A percentile compares a stretch with the other conserved stretches of the same genome.
Evolutionary conservation across 64 coral and sea anemone genomes (phyloP).

Genomic region (Porites australiensis): DNA sequence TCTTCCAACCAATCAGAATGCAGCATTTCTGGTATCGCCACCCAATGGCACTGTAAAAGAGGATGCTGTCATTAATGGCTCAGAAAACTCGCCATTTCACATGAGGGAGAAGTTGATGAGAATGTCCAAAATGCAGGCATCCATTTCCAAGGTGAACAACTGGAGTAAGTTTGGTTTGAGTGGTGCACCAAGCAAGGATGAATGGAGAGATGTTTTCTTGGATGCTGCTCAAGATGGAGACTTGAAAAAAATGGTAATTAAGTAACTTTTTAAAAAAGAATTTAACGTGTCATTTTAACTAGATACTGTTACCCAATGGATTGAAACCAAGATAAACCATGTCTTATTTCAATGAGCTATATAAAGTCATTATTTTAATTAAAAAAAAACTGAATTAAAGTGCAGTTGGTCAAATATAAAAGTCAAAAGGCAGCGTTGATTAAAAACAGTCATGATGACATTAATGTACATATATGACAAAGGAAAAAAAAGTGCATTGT

Average conservation of each 20-base stretch:
- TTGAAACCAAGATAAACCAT: too few species aligned
- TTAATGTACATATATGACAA: too few species aligned
- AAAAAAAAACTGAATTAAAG: too few species aligned
- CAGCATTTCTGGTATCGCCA: background rate
- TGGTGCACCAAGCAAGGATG: background rate
- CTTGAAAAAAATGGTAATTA: slow-evolving; percentile 64
- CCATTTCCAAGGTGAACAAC: slow-evolving; percentile 77
- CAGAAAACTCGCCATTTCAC: background rate
- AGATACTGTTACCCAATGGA: too few species aligned
- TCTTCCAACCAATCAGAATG: background rate
- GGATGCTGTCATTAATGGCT: slow-evolving; percentile 3
- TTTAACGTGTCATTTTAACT: too few species aligned
- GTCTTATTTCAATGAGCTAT: too few species aligned
- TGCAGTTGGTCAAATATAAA: too few species aligned
- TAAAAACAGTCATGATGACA: too few species aligned
- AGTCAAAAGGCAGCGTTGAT: too few species aligned
- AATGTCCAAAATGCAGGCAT: slow-evolving; percentile 60
- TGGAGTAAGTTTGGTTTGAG: slow-evolving; percentile 67
- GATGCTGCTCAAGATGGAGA: slow-evolving; percentile 73
- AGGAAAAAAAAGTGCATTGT: too few species aligned
- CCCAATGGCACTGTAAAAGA: background rate
- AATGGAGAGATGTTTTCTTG: slow-evolving; percentile 60
- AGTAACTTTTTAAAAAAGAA: too few species aligned
- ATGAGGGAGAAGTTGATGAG: slow-evolving; percentile 3
- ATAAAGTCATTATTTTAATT: too few species aligned